These are phyloP conservation scores for Helicolenus hilgendorfi DNA, from an alignment of 2,797 vertebrate genomes.

Conservation along the genomic window DNA sequence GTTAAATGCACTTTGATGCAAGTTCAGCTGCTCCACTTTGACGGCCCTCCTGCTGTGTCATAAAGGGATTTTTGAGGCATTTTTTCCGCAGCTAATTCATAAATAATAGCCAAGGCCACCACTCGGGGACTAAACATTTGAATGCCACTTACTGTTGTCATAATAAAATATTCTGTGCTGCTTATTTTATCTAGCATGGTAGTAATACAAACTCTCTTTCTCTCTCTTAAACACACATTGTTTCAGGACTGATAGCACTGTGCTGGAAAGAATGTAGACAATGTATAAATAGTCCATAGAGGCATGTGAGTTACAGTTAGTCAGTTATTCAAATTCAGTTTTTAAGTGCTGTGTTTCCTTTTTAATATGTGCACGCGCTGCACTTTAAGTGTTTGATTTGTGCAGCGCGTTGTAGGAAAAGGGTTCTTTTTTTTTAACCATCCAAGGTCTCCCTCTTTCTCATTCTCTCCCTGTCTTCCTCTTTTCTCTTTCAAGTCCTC, in stretches of 20 bases:
- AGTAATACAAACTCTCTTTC: slow-evolving; percentile 7
- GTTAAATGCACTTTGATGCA: slow-evolving; percentile 41
- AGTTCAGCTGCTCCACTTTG: slow-evolving; percentile 38
- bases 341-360: neutral
- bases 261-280: neutral
- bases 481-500: slow-evolving; percentile 11
- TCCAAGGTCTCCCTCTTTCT: slow-evolving; percentile 17
- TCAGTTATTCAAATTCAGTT: slow-evolving; percentile 7
- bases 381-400: slow-evolving; percentile 10
- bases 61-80: slow-evolving; percentile 38
- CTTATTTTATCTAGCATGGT: slow-evolving; percentile 31
- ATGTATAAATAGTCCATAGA: neutral
- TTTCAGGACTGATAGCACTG: slow-evolving; percentile 4
- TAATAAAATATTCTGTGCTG: slow-evolving; percentile 42
- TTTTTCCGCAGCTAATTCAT: slow-evolving; percentile 67
- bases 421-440: neutral
- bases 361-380: neutral
- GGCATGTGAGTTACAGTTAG: neutral
- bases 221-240: neutral
- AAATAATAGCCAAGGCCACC: slow-evolving; percentile 50
- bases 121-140: slow-evolving; percentile 48
- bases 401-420: neutral
- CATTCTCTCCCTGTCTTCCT: slow-evolving; percentile 1
- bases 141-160: slow-evolving; percentile 34
- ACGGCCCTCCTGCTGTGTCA: slow-evolving; percentile 31